These are phyloP conservation scores for Lepidochrysops patricia DNA, from an alignment of 2,888 invertebrate species.

Conservation along the genomic window DNA sequence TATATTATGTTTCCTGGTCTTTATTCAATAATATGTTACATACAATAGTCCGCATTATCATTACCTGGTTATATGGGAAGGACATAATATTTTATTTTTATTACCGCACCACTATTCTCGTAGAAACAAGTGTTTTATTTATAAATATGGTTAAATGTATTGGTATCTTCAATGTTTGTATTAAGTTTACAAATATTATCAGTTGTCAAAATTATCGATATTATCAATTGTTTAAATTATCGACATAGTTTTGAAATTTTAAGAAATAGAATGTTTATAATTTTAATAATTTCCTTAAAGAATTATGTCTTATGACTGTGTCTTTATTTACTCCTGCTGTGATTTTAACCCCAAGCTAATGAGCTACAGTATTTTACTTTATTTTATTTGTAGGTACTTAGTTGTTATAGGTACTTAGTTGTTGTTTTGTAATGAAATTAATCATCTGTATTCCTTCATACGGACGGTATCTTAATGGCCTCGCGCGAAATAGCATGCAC, in stretches of 20 bases:
- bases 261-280: too few relatives aligned
- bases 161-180: background rate
- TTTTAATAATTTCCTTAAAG: too few relatives aligned
- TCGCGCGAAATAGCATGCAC: constrained; percentile 8
- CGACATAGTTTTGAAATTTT: too few relatives aligned
- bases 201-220: background rate
- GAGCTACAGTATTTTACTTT: background rate
- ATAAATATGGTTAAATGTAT: background rate
- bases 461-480: constrained; percentile 1
- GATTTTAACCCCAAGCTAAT: background rate
- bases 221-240: too few relatives aligned
- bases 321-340: background rate
- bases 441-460: background rate
- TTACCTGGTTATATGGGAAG: background rate
- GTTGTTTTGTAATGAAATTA: background rate
- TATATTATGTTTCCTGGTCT: background rate
- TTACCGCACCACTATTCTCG: background rate
- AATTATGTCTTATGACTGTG: background rate
- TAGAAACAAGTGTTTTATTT: background rate
- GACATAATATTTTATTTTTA: background rate
- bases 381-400: too few relatives aligned
- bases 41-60: background rate
- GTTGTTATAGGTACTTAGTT: too few relatives aligned
- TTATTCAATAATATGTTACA: background rate
- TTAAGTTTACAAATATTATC: background rate